Conservation (phyloP, 2,797 vertebrate genomes). For the Amniataba percoides region DNA sequence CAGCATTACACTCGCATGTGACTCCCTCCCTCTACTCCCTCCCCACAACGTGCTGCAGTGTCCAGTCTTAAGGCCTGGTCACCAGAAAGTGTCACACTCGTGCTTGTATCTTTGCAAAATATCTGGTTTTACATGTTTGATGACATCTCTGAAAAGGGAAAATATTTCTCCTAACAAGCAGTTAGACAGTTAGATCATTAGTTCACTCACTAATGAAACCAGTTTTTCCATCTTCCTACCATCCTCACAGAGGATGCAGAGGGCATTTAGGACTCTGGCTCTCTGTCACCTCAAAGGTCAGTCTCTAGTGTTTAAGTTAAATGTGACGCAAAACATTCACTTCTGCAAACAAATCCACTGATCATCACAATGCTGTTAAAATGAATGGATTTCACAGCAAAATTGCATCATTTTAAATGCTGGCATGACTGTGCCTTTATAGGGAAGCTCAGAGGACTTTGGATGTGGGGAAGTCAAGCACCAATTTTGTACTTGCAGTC, state of each 20-base stretch:
- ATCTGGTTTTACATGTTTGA: background rate
- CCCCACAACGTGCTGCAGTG: background rate
- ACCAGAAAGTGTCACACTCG: background rate
- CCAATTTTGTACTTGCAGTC: background rate
- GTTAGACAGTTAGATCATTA: background rate
- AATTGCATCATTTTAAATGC: background rate
- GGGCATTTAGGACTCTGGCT: background rate
- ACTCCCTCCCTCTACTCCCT: background rate
- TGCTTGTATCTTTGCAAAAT: background rate
- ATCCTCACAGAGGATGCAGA: background rate
- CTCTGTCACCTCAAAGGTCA: background rate
- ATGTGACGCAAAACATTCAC: too few species aligned
- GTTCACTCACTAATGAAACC: background rate
- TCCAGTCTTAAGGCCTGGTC: background rate
- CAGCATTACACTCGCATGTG: constrained; percentile 1
- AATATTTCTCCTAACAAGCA: background rate
- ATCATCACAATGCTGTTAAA: background rate
- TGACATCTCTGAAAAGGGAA: background rate
- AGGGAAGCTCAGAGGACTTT: background rate
- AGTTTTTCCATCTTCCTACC: background rate
- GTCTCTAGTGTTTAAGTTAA: background rate
- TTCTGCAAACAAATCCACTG: background rate
- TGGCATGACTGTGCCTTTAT: too few species aligned
- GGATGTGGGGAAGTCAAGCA: background rate
- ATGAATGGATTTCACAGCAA: background rate